These are phyloP conservation scores for Bothrops alternatus DNA, from an alignment of 2,797 vertebrate species.

Conservation along the genomic window DNA sequence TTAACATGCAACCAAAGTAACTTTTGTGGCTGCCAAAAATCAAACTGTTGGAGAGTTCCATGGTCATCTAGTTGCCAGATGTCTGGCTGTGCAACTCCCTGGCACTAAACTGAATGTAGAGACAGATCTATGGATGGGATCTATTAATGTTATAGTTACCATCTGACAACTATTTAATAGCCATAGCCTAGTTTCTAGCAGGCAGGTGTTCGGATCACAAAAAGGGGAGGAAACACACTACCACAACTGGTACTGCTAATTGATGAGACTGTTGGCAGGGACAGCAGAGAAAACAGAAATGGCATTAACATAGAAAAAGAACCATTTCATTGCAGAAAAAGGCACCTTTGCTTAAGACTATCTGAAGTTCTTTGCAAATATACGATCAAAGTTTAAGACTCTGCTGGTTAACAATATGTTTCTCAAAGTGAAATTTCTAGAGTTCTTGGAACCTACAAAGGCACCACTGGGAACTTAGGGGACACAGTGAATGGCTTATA, in stretches of 20 bases:
- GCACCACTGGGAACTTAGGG: neutral
- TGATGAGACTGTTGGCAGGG: slow-evolving; percentile 68
- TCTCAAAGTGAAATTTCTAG: neutral
- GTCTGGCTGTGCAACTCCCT: slow-evolving; percentile 75
- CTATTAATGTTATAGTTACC: slow-evolving; percentile 77
- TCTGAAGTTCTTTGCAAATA: neutral
- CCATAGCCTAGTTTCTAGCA: slow-evolving; percentile 70
- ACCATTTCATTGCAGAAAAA: slow-evolving; percentile 53
- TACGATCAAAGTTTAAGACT: neutral
- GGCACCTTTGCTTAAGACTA: slow-evolving; percentile 48
- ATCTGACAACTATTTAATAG: slow-evolving; percentile 79
- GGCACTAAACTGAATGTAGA: slow-evolving; percentile 68
- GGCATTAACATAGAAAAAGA: slow-evolving; percentile 60
- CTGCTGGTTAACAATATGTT: neutral
- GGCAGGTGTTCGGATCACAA: slow-evolving; percentile 75
- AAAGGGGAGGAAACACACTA: slow-evolving; percentile 39
- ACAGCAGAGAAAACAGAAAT: slow-evolving; percentile 65
- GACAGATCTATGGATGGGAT: slow-evolving; percentile 74
- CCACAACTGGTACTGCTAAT: slow-evolving; percentile 71
- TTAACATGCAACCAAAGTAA: slow-evolving; percentile 56
- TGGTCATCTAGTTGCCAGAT: slow-evolving; percentile 73
- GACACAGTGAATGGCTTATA: neutral
- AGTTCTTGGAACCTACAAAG: neutral
- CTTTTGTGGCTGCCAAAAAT: slow-evolving; percentile 67
- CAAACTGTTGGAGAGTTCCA: slow-evolving; percentile 66